phyloP scores from a whole-genome alignment of 2,113 vertebrate species.

The Perca schrenkii region DNA sequence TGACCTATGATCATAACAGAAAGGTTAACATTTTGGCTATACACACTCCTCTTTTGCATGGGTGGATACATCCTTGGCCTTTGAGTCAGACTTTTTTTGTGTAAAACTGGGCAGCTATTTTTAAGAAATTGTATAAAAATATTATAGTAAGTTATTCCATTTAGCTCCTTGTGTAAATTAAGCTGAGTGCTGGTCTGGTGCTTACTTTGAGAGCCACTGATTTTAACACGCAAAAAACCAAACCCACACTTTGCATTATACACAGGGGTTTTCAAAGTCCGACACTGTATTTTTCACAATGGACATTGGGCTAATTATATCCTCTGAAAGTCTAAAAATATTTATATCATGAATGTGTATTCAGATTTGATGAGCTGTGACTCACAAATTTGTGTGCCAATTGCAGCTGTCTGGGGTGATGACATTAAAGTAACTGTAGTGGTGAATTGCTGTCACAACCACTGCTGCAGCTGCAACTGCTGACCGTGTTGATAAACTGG shows the following conservation, averaged over 20 bases:
- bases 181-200: neutral
- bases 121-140: neutral
- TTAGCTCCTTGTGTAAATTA: conserved; percentile 8
- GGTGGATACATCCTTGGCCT: neutral
- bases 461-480: conserved; percentile 7
- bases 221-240: conserved; percentile 3
- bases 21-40: conserved; percentile 11
- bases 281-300: neutral
- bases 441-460: neutral
- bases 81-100: neutral
- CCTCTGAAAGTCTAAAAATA: neutral
- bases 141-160: neutral
- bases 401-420: no score
- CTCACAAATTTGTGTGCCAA: neutral
- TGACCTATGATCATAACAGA: neutral
- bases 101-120: neutral
- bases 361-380: neutral
- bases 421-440: neutral
- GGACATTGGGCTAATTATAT: neutral
- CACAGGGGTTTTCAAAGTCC: neutral
- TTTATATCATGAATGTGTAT: neutral
- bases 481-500: neutral
- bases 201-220: conserved; percentile 24
- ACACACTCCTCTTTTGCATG: conserved; percentile 2
- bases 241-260: neutral